These are phyloP conservation scores for Bursaphelenchus mucronatus DNA, from an alignment of 1,140 invertebrate genomes.

Conservation along the genomic window DNA sequence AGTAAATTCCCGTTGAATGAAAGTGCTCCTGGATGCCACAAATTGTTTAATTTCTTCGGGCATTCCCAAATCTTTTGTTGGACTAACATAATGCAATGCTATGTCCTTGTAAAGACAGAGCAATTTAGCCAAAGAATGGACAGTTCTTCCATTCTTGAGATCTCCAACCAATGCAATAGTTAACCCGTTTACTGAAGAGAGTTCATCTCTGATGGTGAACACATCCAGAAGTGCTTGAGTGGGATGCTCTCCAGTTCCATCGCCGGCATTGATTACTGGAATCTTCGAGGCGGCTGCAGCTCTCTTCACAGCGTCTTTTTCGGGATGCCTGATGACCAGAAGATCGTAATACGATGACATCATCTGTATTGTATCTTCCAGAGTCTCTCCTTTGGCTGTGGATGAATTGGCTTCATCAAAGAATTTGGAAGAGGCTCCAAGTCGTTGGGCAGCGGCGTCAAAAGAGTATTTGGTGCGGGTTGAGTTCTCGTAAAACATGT, in stretches of 20 bases:
- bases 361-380: slow-evolving; percentile 70
- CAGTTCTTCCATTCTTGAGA: slow-evolving; percentile 92
- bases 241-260: slow-evolving; percentile 95
- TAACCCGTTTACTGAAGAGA: slow-evolving; percentile 92
- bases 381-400: slow-evolving; percentile 88
- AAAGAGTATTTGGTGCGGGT: slow-evolving; percentile 94
- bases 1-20: slow-evolving; percentile 67
- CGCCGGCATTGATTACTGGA: slow-evolving; percentile 89
- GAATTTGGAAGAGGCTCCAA: slow-evolving; percentile 83
- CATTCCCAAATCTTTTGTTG: slow-evolving; percentile 76
- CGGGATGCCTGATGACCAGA: slow-evolving; percentile 85
- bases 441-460: slow-evolving; percentile 84
- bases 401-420: slow-evolving; percentile 85
- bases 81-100: slow-evolving; percentile 88
- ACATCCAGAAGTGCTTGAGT: slow-evolving; percentile 94
- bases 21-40: slow-evolving; percentile 70
- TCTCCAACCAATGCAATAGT: slow-evolving; percentile 82
- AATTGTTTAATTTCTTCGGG: slow-evolving; percentile 77
- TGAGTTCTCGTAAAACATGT: slow-evolving; percentile 93
- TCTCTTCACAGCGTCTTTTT: slow-evolving; percentile 75
- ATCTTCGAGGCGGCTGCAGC: slow-evolving; percentile 33
- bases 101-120: slow-evolving; percentile 65
- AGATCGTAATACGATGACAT: slow-evolving; percentile 70
- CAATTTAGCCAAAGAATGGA: slow-evolving; percentile 84
- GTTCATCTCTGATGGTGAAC: slow-evolving; percentile 96